Conservation (phyloP, 2,113 vertebrate species). For the Isurus oxyrinchus region DNA sequence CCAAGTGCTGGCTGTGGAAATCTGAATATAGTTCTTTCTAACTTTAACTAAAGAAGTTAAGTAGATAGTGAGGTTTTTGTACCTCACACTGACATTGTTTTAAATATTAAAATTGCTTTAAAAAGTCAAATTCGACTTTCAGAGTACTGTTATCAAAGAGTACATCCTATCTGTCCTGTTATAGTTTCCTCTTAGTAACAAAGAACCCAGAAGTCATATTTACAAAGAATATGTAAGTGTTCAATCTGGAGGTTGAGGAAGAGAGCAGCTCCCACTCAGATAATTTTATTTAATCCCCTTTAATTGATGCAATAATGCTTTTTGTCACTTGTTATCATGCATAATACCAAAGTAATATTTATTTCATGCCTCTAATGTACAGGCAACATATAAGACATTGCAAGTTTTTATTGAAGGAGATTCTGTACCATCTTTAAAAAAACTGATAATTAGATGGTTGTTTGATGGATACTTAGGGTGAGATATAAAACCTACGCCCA, state of each 20-base stretch:
- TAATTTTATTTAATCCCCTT: background rate
- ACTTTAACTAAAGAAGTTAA: background rate
- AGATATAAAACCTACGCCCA: background rate
- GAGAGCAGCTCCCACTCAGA: background rate
- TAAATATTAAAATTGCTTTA: background rate
- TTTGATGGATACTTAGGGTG: background rate
- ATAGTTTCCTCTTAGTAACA: background rate
- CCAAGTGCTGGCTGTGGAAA: background rate
- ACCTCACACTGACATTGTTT: background rate
- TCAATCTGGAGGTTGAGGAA: background rate
- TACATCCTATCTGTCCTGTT: background rate
- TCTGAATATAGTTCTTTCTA: background rate
- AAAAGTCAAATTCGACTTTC: background rate
- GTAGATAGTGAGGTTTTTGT: background rate
- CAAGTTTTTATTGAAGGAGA: background rate
- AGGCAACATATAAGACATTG: background rate
- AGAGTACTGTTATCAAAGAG: background rate
- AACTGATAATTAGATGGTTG: background rate
- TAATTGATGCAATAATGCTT: background rate
- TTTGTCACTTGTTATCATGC: background rate
- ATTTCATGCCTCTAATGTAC: background rate
- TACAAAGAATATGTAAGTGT: background rate
- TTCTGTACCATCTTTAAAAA: background rate
- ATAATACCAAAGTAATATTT: background rate
- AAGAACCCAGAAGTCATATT: background rate